These are phyloP conservation scores for Pseudobourletiella spinata DNA, from an alignment of 1,140 invertebrate genomes.

Conservation along the genomic window DNA sequence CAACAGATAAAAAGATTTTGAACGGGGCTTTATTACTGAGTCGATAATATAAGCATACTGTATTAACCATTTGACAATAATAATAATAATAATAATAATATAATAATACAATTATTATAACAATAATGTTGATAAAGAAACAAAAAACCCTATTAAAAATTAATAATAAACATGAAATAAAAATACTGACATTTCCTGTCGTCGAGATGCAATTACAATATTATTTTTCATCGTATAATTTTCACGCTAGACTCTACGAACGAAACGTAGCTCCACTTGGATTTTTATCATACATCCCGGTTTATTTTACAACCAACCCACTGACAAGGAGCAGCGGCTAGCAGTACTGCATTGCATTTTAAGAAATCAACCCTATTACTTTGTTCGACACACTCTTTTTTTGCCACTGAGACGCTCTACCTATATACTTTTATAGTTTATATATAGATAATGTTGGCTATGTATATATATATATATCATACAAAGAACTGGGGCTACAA, in stretches of 20 bases:
- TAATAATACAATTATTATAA: neutral
- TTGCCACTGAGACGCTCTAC: neutral
- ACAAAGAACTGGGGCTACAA: neutral
- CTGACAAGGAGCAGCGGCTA: neutral
- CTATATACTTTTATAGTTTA: neutral
- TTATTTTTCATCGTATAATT: neutral
- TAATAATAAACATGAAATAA: conserved; percentile 4
- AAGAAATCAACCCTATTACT: neutral
- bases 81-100: neutral
- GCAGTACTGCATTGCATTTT: neutral
- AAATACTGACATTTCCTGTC: conserved; percentile 6
- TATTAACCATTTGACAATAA: neutral
- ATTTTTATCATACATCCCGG: no score
- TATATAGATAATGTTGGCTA: no score
- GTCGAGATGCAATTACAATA: neutral
- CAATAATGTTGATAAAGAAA: neutral
- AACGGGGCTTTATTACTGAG: no score
- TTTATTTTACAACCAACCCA: neutral
- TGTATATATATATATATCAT: no score
- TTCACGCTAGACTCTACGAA: neutral
- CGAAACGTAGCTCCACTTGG: neutral
- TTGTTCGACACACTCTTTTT: no score
- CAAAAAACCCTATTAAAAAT: neutral
- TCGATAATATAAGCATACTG: neutral
- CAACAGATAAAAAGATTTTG: no score